Evolutionary conservation across 2,888 invertebrate species (phyloP), one percentile per base, ranked within the genome.

Genomic region (Limnephilus auricula): DNA sequence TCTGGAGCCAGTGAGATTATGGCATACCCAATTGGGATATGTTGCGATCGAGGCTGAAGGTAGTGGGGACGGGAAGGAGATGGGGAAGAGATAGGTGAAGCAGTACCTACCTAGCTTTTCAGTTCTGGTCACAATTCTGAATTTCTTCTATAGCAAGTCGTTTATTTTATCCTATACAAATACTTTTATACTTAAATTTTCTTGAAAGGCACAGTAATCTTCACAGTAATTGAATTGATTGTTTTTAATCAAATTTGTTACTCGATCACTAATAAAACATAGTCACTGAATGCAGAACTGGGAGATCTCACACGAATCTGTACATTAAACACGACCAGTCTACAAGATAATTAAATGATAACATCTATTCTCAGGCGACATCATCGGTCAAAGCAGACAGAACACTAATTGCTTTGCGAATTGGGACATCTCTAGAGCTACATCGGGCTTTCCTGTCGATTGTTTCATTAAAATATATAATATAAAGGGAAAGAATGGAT

Each of bases 281-380:
- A 25, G 9, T 65, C 65, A 25, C 2, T 65, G 25, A n/a, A 65
- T 65, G 25, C 65, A 65, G 25, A n/a, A 65, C 65, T 65, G 65
- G 65, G 2, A 65, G 65, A n/a, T 25, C 65, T 65, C 25, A 25
- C 25, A 65, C 65, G 25, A 65, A 65, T 65, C 65, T 65, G 25
- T 65, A 65, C 65, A 65, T 65, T 65, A 65, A 65, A 65, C 50
- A 65, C 50, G 2, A 65, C 65, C 25, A n/a, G 65, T 79, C 50
- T 79, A 79, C 79, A 13, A 79, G 79, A 80, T 80, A 80, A 80
- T 80, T 80, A 32, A 80, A 32, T 80, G 80, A 80, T 80, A 80
- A 32, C 30, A 80, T 80, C 30, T 80, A 80, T 13, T 31, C 80
- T 31, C 32, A 12, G 32, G 80, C 80, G 30, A 32, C 32, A 80